Conservation (phyloP, 2,797 vertebrate genomes). For the Emys orbicularis region DNA sequence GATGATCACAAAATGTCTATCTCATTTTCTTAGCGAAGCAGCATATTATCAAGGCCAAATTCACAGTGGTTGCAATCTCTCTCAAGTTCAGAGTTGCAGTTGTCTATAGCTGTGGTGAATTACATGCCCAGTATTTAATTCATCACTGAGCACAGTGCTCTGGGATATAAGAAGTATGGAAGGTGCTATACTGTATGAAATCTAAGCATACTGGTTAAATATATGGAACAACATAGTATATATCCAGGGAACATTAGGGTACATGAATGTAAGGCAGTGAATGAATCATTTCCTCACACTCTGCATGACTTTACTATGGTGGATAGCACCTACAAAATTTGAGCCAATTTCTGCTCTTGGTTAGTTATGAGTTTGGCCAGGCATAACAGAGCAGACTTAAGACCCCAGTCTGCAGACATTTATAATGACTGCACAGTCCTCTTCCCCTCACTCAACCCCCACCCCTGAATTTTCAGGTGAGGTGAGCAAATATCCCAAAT, state of each 20-base stretch:
- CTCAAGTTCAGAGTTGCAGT: neutral
- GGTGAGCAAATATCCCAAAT: neutral
- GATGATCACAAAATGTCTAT: neutral
- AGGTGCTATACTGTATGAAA: neutral
- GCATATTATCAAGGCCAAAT: neutral
- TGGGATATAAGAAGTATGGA: neutral
- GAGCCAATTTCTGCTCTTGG: neutral
- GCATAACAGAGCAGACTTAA: neutral
- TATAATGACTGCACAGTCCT: neutral
- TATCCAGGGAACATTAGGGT: neutral
- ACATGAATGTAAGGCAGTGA: neutral
- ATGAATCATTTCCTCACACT: neutral
- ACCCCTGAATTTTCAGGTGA: neutral
- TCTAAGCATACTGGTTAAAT: neutral
- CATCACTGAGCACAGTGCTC: neutral
- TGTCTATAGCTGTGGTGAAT: neutral
- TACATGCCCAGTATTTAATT: neutral
- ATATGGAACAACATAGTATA: neutral
- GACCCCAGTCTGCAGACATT: neutral
- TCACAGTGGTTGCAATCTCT: neutral
- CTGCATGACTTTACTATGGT: neutral
- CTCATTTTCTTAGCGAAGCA: neutral
- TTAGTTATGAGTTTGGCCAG: constrained; percentile 5
- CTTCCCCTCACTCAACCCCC: neutral
- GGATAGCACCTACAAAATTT: neutral